Evolutionary conservation across 2,888 invertebrate genomes (phyloP).

Genomic region (Loripinus fragilis): DNA sequence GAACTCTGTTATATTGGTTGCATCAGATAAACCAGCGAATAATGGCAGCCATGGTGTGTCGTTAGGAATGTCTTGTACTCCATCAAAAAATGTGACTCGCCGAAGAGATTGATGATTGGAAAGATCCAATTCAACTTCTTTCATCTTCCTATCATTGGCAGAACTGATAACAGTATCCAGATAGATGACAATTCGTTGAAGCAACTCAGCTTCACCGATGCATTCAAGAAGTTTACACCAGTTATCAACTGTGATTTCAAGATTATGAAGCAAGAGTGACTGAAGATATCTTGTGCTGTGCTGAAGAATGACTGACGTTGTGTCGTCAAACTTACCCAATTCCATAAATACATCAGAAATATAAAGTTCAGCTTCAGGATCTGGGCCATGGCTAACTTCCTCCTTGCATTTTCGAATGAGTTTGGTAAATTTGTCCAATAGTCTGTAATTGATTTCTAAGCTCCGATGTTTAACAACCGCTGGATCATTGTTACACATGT

Average conservation of each 20-base stretch:
- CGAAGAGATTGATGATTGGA: neutral
- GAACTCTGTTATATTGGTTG: neutral
- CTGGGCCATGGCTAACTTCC: neutral
- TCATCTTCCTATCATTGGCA: neutral
- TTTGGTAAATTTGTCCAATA: neutral
- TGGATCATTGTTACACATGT: neutral
- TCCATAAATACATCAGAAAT: neutral
- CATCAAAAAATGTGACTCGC: neutral
- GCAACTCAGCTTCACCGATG: neutral
- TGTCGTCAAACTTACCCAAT: neutral
- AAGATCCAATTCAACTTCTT: neutral
- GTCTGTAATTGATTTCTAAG: neutral
- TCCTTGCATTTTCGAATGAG: neutral
- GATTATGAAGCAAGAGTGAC: neutral
- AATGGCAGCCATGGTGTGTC: neutral
- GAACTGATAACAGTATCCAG: neutral
- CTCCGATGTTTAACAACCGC: neutral
- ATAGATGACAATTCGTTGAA: constrained; percentile 1
- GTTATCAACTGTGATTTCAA: neutral
- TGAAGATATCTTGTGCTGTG: neutral
- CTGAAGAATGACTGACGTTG: neutral
- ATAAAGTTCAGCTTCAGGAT: neutral
- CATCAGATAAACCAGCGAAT: neutral
- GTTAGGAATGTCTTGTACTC: neutral
- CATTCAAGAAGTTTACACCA: neutral